phyloP scores from a whole-genome alignment of 2,797 vertebrate genomes.

The Microcaecilia unicolor region DNA sequence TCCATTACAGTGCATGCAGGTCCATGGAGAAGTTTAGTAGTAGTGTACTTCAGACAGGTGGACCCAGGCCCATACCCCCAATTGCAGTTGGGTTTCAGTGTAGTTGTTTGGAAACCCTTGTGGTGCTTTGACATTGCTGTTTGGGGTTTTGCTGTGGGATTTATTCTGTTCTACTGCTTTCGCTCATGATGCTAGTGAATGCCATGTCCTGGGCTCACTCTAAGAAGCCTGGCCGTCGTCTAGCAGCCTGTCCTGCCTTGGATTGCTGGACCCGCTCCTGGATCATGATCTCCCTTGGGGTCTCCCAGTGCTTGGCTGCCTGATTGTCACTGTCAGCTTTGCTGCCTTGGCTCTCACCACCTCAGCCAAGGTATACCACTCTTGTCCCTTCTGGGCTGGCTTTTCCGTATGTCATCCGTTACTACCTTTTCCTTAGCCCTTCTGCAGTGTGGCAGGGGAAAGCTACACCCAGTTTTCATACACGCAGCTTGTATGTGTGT shows the following conservation, averaged over 20 bases:
- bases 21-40: too few species aligned
- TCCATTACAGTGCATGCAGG: too few species aligned
- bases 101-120: background rate
- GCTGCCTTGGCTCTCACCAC: conserved; percentile 92
- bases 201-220: conserved; percentile 64
- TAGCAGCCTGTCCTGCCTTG: conserved; percentile 83
- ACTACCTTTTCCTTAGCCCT: too few species aligned
- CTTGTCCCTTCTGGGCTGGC: conserved; percentile 95
- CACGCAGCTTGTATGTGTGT: too few species aligned
- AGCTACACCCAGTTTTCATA: too few species aligned
- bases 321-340: conserved; percentile 94
- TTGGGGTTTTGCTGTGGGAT: too few species aligned
- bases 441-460: too few species aligned
- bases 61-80: too few species aligned
- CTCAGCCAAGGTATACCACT: conserved; percentile 88
- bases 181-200: conserved; percentile 63
- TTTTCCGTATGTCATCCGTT: conserved; percentile 83
- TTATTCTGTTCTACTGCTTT: background rate
- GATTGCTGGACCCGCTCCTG: conserved; percentile 80
- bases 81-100: too few species aligned
- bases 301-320: conserved; percentile 85
- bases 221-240: conserved; percentile 70
- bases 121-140: too few species aligned
- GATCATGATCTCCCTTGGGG: conserved; percentile 87
- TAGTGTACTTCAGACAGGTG: too few species aligned